These are phyloP conservation scores for Tenualosa ilisha DNA, from an alignment of 2,797 vertebrate species.

Conservation along the genomic window DNA sequence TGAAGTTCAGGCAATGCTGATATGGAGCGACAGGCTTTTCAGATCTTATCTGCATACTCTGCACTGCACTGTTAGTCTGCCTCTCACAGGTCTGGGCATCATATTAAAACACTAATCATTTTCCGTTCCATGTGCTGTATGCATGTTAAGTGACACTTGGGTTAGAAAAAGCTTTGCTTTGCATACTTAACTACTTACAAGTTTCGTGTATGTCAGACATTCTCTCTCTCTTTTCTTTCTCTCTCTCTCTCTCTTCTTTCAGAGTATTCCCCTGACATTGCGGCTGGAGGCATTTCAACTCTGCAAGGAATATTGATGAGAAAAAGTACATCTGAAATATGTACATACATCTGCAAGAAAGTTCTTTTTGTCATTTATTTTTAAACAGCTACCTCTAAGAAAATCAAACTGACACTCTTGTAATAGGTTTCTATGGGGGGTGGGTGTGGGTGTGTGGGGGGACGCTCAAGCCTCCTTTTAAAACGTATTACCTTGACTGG, in stretches of 20 bases:
- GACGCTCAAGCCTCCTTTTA: neutral
- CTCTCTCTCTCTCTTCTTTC: neutral
- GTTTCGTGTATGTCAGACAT: neutral
- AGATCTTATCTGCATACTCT: constrained; percentile 1
- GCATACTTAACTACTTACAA: neutral
- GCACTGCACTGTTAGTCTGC: neutral
- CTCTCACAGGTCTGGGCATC: neutral
- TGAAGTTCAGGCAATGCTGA: neutral
- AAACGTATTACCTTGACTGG: neutral
- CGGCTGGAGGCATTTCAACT: neutral
- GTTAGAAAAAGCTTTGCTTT: neutral
- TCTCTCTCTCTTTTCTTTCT: neutral
- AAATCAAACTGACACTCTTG: neutral
- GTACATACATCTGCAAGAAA: neutral
- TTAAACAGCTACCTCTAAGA: neutral
- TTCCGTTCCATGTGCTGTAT: neutral
- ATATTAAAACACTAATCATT: constrained; percentile 22
- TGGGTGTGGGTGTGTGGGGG: too few species aligned
- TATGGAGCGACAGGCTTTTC: constrained; percentile 1
- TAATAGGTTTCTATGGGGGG: too few species aligned
- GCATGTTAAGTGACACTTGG: neutral
- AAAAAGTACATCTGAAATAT: neutral
- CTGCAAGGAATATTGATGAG: neutral
- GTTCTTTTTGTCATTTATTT: neutral
- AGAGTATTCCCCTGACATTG: neutral